A percentile compares a stretch with the other conserved stretches of the same genome.
phyloP scores from a whole-genome alignment of 2,888 invertebrate species.

The Spilarctia lutea region DNA sequence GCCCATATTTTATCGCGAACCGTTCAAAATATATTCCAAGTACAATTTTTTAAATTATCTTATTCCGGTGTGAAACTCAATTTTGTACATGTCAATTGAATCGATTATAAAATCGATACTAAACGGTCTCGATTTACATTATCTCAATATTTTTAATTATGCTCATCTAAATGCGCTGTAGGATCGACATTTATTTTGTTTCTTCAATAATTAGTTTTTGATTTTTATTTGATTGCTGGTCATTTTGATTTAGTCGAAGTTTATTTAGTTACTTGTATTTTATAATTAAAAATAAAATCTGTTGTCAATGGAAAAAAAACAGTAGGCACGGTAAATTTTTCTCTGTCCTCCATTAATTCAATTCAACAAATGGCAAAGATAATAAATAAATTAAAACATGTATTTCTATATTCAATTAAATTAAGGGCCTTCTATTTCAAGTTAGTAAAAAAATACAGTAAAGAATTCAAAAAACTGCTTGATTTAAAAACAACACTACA shows the following conservation, averaged over 20 bases:
- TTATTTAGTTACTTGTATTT: conserved; percentile 22
- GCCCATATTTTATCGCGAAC: conserved; percentile 38
- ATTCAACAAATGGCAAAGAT: too few species aligned
- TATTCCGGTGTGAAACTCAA: conserved; percentile 60
- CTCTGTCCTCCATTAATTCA: neutral
- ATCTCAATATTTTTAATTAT: conserved; percentile 60
- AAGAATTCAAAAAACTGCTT: neutral
- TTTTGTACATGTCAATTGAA: conserved; percentile 62
- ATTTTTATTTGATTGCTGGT: conserved; percentile 33
- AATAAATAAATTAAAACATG: too few species aligned
- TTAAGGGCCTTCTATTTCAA: neutral
- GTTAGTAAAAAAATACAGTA: neutral
- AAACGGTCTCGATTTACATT: conserved; percentile 66
- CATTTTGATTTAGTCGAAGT: conserved; percentile 10
- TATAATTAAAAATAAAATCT: neutral
- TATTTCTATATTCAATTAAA: neutral
- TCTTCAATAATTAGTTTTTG: conserved; percentile 29
- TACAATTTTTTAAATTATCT: conserved; percentile 49
- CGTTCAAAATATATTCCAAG: conserved; percentile 37
- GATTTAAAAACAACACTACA: neutral
- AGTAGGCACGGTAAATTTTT: neutral
- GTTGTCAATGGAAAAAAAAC: neutral
- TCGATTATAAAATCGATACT: conserved; percentile 62
- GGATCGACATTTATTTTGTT: conserved; percentile 31
- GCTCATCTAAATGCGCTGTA: conserved; percentile 37